Evolutionary conservation across 1,140 invertebrate genomes (phyloP).

Genomic region (Caenorhabditis brenneri): DNA sequence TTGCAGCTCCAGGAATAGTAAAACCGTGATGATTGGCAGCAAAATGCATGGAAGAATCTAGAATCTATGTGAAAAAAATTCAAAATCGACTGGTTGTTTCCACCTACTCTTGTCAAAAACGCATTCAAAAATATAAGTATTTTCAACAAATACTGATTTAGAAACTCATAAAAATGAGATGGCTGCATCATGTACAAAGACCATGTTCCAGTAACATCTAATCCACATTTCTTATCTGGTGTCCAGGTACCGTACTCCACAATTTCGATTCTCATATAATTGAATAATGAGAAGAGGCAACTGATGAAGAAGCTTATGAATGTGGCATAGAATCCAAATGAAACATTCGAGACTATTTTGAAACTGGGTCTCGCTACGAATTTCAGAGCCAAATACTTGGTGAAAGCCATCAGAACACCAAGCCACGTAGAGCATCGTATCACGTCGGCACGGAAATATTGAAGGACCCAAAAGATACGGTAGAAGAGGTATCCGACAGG

Average conservation of each 20-base stretch:
- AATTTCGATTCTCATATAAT: neutral
- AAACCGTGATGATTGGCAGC: neutral
- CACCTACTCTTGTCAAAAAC: neutral
- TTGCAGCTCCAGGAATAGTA: neutral
- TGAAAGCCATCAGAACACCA: neutral
- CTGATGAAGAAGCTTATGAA: neutral
- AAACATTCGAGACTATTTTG: neutral
- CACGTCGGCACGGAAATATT: neutral
- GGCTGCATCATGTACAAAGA: no score
- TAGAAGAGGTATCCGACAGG: neutral
- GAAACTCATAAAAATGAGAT: no score
- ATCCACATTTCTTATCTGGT: no score
- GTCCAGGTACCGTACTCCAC: no score
- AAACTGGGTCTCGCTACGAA: neutral
- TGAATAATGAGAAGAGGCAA: neutral
- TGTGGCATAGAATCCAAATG: neutral
- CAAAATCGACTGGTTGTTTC: no score
- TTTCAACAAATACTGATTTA: no score
- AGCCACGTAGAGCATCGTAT: constrained; percentile 3
- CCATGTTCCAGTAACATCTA: no score
- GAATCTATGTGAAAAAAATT: neutral
- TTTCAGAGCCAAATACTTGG: neutral
- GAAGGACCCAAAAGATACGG: neutral
- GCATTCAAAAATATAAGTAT: neutral
- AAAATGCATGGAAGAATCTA: neutral